Conservation (phyloP, 2,797 vertebrate genomes). For the Diplodus sargus region DNA sequence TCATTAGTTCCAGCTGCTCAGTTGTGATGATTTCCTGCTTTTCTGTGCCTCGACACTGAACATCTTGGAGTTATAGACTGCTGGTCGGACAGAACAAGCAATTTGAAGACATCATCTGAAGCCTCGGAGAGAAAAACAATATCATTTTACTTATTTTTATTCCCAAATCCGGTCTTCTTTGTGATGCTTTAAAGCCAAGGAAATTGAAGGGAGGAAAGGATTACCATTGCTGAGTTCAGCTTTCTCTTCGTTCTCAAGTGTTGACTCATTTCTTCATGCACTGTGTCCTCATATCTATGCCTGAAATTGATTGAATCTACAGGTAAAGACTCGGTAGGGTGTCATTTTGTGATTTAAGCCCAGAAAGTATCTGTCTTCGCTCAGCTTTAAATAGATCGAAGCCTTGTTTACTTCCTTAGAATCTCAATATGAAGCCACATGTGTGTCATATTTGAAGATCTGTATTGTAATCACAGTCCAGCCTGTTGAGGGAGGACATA, state of each 20-base stretch:
- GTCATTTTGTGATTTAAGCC: not conserved
- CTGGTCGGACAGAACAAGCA: not conserved
- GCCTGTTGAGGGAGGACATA: constrained; percentile 15
- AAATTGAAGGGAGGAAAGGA: not conserved
- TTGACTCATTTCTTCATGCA: not conserved
- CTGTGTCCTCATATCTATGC: not conserved
- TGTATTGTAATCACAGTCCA: constrained; percentile 4
- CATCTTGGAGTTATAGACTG: not conserved
- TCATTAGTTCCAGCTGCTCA: not conserved
- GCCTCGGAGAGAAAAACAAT: not conserved
- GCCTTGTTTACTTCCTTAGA: not conserved
- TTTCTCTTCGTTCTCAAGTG: not conserved
- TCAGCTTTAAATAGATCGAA: constrained; percentile 19
- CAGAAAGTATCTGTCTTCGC: not conserved
- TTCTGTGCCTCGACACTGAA: not conserved
- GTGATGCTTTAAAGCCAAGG: not conserved
- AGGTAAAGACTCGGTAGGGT: not conserved
- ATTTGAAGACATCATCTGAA: not conserved
- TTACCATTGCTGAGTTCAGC: not conserved
- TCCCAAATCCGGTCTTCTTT: not conserved
- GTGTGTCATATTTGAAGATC: constrained; percentile 27
- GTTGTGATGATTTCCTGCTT: not conserved
- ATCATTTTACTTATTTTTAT: not conserved
- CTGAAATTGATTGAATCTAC: not conserved
- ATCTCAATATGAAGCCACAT: not conserved